Conservation (phyloP, 2,888 invertebrate species). For the Drosophila nr. medialis region DNA sequence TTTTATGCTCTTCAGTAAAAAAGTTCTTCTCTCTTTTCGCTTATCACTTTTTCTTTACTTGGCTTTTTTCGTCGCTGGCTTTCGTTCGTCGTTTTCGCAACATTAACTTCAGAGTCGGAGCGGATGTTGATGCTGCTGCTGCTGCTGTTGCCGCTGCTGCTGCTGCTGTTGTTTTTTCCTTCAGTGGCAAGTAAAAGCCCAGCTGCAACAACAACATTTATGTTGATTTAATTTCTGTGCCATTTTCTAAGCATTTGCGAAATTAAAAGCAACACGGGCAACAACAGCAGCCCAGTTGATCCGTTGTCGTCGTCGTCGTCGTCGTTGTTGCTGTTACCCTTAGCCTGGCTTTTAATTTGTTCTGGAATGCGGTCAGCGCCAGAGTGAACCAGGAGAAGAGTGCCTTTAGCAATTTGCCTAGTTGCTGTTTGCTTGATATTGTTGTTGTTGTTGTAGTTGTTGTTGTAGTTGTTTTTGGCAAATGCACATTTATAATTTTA, state of each 20-base stretch:
- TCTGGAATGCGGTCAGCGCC: constrained; percentile 65
- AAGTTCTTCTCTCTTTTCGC: constrained; percentile 39
- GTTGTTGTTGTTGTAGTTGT: constrained; percentile 12
- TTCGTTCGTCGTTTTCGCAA: constrained; percentile 48
- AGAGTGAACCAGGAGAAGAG: not conserved
- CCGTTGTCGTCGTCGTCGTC: constrained; percentile 10
- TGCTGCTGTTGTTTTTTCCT: not conserved
- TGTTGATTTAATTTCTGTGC: constrained; percentile 65
- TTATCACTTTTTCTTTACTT: constrained; percentile 47
- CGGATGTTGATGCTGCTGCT: constrained; percentile 13
- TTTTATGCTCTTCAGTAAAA: constrained; percentile 22
- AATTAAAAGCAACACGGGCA: constrained; percentile 58
- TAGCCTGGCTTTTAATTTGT: constrained; percentile 62
- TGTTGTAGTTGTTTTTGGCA: constrained; percentile 18
- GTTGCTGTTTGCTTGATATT: not conserved
- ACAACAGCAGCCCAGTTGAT: constrained; percentile 30
- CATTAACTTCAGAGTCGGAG: constrained; percentile 58
- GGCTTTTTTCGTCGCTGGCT: constrained; percentile 16
- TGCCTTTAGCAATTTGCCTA: constrained; percentile 16
- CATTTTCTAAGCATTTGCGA: constrained; percentile 63
- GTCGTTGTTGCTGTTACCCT: constrained; percentile 16
- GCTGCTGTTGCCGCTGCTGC: not conserved
- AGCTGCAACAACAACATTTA: constrained; percentile 37
- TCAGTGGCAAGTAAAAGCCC: constrained; percentile 12
- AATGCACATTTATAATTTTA: constrained; percentile 67